A percentile compares a stretch with the other conserved stretches of the same genome.
These are phyloP conservation scores for Sussaba pulchella DNA, from an alignment of 2,888 invertebrate genomes.

Conservation along the genomic window DNA sequence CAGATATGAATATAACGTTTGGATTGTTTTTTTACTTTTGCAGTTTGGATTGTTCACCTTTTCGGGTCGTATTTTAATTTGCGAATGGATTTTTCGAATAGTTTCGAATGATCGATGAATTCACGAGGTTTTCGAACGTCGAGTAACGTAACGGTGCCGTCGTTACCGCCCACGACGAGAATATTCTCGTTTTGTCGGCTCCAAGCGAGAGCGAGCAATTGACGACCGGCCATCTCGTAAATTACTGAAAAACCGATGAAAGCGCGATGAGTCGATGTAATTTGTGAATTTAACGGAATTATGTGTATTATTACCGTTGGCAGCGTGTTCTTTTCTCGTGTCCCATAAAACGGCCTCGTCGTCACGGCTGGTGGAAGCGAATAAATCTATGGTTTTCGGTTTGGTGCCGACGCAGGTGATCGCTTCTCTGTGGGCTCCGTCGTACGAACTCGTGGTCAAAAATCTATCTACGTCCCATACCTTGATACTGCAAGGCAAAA, in stretches of 20 bases:
- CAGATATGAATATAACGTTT: background rate
- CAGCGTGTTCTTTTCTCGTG: constrained; percentile 78
- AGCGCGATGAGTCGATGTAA: too few species aligned
- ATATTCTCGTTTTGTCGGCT: constrained; percentile 83
- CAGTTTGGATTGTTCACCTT: constrained; percentile 64
- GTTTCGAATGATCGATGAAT: constrained; percentile 77
- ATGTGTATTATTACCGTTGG: constrained; percentile 76
- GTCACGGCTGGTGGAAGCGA: constrained; percentile 85
- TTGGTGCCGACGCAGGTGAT: constrained; percentile 85
- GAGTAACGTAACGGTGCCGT: constrained; percentile 85
- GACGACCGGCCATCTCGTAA: constrained; percentile 82
- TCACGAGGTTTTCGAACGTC: constrained; percentile 85
- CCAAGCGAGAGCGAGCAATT: constrained; percentile 84
- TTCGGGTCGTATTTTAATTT: constrained; percentile 82
- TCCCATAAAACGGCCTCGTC: constrained; percentile 81
- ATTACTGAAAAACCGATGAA: constrained; percentile 81
- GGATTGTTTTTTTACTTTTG: background rate
- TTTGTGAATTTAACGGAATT: too few species aligned
- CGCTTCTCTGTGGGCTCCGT: constrained; percentile 82
- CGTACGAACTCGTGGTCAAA: constrained; percentile 78
- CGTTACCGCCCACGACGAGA: constrained; percentile 85
- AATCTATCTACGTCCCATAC: constrained; percentile 83
- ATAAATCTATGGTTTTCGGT: constrained; percentile 84
- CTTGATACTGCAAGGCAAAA: constrained; percentile 81
- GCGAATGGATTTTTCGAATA: constrained; percentile 81